Evolutionary conservation across 2,888 invertebrate genomes (phyloP).

Genomic region (Ectemnius lituratus): DNA sequence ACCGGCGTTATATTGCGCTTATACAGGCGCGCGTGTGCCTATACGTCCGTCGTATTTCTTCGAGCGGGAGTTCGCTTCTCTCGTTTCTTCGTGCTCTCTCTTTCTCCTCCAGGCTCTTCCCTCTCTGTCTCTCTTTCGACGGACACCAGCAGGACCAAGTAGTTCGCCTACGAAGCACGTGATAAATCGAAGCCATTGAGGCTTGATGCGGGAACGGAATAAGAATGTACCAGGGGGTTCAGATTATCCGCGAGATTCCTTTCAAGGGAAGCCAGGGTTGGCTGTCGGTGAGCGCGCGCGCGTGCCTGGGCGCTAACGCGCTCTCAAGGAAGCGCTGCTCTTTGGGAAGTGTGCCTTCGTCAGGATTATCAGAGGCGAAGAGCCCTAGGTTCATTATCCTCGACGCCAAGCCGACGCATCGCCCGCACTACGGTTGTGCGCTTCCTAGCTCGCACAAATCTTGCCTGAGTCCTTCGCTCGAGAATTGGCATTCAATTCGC

Average conservation of each 20-base stretch:
- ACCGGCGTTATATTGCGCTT: constrained; percentile 21
- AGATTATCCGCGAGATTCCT: constrained; percentile 74
- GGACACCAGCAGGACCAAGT: constrained; percentile 45
- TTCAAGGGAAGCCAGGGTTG: constrained; percentile 57
- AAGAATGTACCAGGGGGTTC: constrained; percentile 67
- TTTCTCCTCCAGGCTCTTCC: background rate
- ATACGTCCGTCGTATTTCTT: constrained; percentile 7
- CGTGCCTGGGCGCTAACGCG: too few species aligned
- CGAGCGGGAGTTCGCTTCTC: constrained; percentile 1
- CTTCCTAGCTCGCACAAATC: constrained; percentile 32
- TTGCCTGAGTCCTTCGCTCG: constrained; percentile 64
- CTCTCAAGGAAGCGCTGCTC: too few species aligned
- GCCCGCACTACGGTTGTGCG: background rate
- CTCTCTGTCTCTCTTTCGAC: constrained; percentile 15
- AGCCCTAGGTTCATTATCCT: too few species aligned
- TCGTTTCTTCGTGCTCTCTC: background rate
- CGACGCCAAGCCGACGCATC: background rate
- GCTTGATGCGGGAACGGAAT: constrained; percentile 70
- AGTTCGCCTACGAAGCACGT: constrained; percentile 61
- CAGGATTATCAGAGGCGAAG: background rate
- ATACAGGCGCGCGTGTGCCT: constrained; percentile 3
- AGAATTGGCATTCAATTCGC: constrained; percentile 29
- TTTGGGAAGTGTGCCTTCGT: too few species aligned
- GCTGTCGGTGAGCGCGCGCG: constrained; percentile 60
- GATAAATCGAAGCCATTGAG: constrained; percentile 72